Evolutionary conservation across 2,797 vertebrate species (phyloP), one percentile per base, ranked within the genome.

Genomic region (Channallabes apus): DNA sequence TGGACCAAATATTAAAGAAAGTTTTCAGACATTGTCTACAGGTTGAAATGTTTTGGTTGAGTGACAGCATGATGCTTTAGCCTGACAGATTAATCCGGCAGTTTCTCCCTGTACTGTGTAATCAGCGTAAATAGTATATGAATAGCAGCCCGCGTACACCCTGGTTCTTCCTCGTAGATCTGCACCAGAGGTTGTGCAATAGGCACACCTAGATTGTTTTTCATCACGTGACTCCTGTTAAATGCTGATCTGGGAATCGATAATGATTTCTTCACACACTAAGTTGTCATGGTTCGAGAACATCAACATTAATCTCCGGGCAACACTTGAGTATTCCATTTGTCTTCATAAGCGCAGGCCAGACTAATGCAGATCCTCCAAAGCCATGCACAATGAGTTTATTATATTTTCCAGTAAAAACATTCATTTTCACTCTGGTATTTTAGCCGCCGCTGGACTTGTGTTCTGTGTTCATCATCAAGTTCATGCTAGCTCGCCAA

Each of bases 41-140:
- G 82, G 68, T 38, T 84, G 67, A 62, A 84, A 67, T 76, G 67
- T 32, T 68, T 84, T 58, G n/a, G 24, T 68, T 87, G 84, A 85
- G 6, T 79, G 82, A 77, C 78, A 69, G 56, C 54, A 54, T 38
- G 24, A 68, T 79, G n/a, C 27, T 81, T 78, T 29, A 32, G 78
- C 58, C 77, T 72, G 77, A 81, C 69, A 80, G 67, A 69, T 27
- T 46, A 65, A 62, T 51, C 24, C 78, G 22, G 27, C 4, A 27
- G 27, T 35, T 67, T 18, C 17, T 78, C 27, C 56, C 64, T 20
- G 68, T 80, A 68, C 35, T 8, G 29, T 64, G 72, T 64, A 84
- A 84, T 83, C 72, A 77, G 64, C 20, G n/a, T 54, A 51, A 76
- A 83, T 15, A 65, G 56, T 77, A 35, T 35, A 83, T 76, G 51